These are phyloP conservation scores for Corythaeola cristata DNA, from an alignment of 2,113 vertebrate genomes.

Conservation along the genomic window DNA sequence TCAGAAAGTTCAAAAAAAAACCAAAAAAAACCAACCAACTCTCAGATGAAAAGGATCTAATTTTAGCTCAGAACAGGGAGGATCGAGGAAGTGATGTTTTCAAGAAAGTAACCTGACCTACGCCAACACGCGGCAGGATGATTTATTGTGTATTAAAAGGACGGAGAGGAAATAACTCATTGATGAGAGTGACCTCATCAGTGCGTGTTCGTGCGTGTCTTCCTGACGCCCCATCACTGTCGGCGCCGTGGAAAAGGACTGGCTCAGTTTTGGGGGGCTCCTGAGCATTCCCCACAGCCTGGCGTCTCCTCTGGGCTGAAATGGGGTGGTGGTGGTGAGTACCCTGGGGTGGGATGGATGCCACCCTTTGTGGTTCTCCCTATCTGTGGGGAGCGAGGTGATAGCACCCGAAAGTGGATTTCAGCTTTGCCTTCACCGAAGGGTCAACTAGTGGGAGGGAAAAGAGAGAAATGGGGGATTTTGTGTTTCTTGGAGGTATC, in stretches of 20 bases:
- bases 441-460: not conserved
- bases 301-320: not conserved
- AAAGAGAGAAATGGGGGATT: not conserved
- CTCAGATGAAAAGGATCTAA: not conserved
- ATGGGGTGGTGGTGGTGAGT: not conserved
- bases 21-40: not conserved
- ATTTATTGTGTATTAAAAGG: slow-evolving; percentile 20
- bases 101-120: not conserved
- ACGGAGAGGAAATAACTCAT: not conserved
- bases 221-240: rapidly evolving
- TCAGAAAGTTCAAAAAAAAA: not conserved
- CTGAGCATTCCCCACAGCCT: not conserved
- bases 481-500: not conserved
- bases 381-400: rapidly evolving
- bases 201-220: rapidly evolving
- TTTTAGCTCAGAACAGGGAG: not conserved
- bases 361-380: rapidly evolving
- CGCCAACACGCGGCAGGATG: not conserved
- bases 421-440: not conserved
- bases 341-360: not conserved
- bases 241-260: not conserved
- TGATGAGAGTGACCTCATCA: not conserved
- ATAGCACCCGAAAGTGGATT: not conserved
- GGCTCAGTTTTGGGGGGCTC: not conserved
- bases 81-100: not conserved